These are phyloP conservation scores for Sminthurinus aureus DNA, from an alignment of 2,888 invertebrate species.

Conservation along the genomic window DNA sequence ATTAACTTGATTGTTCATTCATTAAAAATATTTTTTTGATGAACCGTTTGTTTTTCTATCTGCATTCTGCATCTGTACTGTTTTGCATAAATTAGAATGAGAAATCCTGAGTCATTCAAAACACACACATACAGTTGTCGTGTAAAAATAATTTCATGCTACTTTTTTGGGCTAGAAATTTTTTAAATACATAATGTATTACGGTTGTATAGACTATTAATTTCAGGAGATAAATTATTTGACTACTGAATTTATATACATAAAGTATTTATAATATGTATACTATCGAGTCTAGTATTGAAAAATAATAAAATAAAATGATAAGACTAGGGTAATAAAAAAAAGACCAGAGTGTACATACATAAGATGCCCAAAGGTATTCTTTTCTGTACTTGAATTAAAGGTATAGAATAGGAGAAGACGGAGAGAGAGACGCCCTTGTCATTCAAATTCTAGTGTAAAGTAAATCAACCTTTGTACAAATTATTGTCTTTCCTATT, in stretches of 20 bases:
- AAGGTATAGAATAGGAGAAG: slow-evolving; percentile 9
- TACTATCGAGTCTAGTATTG: background rate
- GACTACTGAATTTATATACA: background rate
- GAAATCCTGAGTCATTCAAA: background rate
- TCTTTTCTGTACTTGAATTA: background rate
- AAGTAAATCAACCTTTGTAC: slow-evolving; percentile 36
- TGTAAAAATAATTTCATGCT: background rate
- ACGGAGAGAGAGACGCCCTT: slow-evolving; percentile 32
- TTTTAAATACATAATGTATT: background rate
- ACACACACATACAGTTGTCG: background rate
- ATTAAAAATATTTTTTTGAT: background rate
- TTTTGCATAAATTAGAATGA: too few relatives aligned
- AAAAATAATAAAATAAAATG: background rate
- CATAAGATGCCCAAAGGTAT: background rate
- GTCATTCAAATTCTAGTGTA: slow-evolving; percentile 34
- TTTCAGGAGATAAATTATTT: background rate
- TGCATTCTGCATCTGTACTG: background rate
- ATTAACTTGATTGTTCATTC: background rate
- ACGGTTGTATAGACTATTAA: too few relatives aligned
- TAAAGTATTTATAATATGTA: background rate
- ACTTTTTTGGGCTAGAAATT: background rate
- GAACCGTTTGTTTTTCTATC: background rate
- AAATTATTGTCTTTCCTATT: slow-evolving; percentile 23
- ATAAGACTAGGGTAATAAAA: slow-evolving; percentile 29
- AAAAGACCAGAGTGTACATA: background rate